These are phyloP conservation scores for Serripes groenlandicus DNA, from an alignment of 2,888 invertebrate species.

Conservation along the genomic window DNA sequence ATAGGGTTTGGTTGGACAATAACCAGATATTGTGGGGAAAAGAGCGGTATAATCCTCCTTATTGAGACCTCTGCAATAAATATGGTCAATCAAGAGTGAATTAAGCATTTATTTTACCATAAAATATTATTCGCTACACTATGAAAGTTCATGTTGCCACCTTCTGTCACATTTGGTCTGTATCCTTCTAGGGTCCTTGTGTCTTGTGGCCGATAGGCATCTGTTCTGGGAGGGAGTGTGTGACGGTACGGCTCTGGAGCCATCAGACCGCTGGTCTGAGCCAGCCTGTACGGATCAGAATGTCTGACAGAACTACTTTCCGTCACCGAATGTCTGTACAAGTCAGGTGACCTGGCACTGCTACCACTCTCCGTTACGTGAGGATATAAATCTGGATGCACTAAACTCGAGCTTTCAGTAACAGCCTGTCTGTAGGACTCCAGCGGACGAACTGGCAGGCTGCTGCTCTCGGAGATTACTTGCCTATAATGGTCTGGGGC, in stretches of 20 bases:
- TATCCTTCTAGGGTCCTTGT: neutral
- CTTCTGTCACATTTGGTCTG: conserved; percentile 7
- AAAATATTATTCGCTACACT: conserved; percentile 19
- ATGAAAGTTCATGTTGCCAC: neutral
- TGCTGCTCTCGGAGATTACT: neutral
- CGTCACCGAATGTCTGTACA: conserved; percentile 5
- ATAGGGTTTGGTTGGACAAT: no score
- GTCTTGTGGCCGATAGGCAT: neutral
- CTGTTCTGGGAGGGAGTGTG: neutral
- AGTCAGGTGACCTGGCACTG: neutral
- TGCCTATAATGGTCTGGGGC: conserved; percentile 4
- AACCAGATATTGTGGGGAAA: no score
- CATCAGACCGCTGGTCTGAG: neutral
- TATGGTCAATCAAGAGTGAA: neutral
- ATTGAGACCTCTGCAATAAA: no score
- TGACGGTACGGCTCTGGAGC: neutral
- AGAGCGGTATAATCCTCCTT: no score
- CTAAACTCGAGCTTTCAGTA: neutral
- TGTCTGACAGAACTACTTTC: neutral
- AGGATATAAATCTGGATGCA: neutral
- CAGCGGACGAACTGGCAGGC: neutral
- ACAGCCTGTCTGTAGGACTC: conserved; percentile 19
- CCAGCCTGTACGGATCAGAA: conserved; percentile 2
- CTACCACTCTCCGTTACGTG: conserved; percentile 6
- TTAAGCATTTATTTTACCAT: neutral